Conservation (phyloP, 2,797 vertebrate genomes). For the Agapornis canus region DNA sequence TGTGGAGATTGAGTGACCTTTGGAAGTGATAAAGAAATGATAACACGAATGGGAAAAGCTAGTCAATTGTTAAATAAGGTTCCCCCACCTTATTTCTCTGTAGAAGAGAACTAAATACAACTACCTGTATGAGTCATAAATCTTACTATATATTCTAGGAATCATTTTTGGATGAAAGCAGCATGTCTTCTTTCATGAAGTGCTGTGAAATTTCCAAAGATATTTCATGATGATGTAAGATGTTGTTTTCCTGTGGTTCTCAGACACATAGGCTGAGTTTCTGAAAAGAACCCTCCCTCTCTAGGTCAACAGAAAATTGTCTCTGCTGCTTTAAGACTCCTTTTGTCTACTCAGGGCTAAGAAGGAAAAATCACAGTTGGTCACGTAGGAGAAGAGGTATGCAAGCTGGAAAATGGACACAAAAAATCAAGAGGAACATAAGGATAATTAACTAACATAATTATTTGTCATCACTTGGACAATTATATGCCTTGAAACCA, state of each 20-base stretch:
- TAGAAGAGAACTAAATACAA: not conserved
- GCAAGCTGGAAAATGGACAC: not conserved
- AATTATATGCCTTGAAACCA: not conserved
- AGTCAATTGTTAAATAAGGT: not conserved
- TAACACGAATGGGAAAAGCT: not conserved
- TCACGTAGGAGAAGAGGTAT: not conserved
- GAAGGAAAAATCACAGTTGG: not conserved
- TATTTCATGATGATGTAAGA: not conserved
- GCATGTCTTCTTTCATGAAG: not conserved
- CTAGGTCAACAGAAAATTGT: not conserved
- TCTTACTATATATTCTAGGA: not conserved
- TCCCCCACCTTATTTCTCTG: not conserved
- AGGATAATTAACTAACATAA: not conserved
- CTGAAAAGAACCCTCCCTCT: not conserved
- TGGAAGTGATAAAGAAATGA: not conserved
- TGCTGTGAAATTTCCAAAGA: not conserved
- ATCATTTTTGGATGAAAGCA: not conserved
- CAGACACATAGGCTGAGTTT: not conserved
- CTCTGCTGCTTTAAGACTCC: not conserved
- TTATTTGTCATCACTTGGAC: constrained; percentile 1
- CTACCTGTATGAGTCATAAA: not conserved
- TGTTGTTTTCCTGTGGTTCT: not conserved
- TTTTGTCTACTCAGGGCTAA: not conserved
- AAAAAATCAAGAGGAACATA: constrained; percentile 7
- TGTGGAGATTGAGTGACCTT: not conserved